Conservation (phyloP, 64 coral and sea anemone genomes). For the Actinia tenebrosa region DNA sequence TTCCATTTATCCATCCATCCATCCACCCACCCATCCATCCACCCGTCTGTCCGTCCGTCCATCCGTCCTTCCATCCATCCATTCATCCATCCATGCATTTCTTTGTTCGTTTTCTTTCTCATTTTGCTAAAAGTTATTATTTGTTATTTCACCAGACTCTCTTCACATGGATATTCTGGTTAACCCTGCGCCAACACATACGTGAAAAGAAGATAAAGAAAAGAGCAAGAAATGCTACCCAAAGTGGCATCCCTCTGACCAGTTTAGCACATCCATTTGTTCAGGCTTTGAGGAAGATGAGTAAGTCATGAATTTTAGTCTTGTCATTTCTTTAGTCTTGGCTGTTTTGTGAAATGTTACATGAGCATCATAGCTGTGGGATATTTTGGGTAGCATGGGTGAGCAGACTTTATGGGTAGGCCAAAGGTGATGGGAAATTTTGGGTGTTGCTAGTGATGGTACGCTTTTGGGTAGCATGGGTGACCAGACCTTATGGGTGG, state of each 20-base stretch:
- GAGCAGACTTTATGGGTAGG: too few species aligned
- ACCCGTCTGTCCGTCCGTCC: too few species aligned
- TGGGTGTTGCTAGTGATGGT: too few species aligned
- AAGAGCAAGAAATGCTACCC: slow-evolving; percentile 44
- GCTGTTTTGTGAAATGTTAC: background rate
- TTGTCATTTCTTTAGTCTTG: background rate
- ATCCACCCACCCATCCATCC: background rate
- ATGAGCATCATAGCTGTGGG: background rate
- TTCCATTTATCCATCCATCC: background rate
- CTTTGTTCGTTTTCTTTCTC: background rate
- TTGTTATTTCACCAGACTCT: slow-evolving; percentile 52
- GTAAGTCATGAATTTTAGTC: slow-evolving; percentile 45
- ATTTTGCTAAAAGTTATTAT: background rate
- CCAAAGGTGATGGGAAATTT: too few species aligned
- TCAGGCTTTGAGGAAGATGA: slow-evolving; percentile 72
- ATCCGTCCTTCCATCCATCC: background rate
- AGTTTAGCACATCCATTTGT: slow-evolving; percentile 77
- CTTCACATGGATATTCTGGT: slow-evolving; percentile 96
- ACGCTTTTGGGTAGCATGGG: too few species aligned
- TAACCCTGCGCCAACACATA: slow-evolving; percentile 82
- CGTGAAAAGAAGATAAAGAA: slow-evolving; percentile 79
- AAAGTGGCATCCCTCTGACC: slow-evolving; percentile 44
- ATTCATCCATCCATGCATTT: background rate
- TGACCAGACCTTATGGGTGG: too few species aligned
- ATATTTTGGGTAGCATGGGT: too few species aligned